phyloP scores from a whole-genome alignment of 2,113 vertebrate species.

The Phalacrocorax brasilianus region DNA sequence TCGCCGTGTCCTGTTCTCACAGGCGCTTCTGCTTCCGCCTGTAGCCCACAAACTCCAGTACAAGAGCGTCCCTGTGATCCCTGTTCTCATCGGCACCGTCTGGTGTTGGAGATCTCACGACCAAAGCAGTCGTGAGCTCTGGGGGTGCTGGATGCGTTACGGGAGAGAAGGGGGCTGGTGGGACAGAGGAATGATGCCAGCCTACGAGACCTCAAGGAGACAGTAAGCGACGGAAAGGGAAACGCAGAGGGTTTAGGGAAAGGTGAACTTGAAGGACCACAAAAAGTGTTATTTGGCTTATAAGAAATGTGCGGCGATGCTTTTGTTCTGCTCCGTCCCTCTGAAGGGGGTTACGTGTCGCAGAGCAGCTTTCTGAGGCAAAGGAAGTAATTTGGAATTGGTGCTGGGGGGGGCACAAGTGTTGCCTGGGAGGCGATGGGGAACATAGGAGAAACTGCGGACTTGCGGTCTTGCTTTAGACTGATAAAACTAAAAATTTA shows the following conservation, averaged over 20 bases:
- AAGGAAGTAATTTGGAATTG: neutral
- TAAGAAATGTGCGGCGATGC: neutral
- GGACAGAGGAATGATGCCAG: neutral
- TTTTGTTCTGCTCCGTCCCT: neutral
- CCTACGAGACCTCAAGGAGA: neutral
- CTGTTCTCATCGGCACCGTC: neutral
- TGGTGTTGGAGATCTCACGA: accelerated
- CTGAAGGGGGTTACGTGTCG: neutral
- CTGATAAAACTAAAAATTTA: conserved; percentile 21
- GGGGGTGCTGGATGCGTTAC: neutral
- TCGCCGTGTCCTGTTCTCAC: neutral
- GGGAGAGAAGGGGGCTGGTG: neutral
- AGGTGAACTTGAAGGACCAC: neutral
- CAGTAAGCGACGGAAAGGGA: neutral
- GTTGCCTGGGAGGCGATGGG: neutral
- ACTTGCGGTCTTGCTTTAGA: neutral
- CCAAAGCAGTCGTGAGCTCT: neutral
- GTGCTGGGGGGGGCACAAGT: neutral
- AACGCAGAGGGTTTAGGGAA: neutral
- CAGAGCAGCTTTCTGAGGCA: neutral
- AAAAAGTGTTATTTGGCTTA: neutral
- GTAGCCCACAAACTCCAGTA: neutral
- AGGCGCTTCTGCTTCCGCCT: neutral
- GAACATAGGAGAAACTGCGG: neutral
- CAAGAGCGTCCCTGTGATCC: neutral